These are phyloP conservation scores for Scaptomyza hsui DNA, from an alignment of 1,140 invertebrate genomes.

Conservation along the genomic window DNA sequence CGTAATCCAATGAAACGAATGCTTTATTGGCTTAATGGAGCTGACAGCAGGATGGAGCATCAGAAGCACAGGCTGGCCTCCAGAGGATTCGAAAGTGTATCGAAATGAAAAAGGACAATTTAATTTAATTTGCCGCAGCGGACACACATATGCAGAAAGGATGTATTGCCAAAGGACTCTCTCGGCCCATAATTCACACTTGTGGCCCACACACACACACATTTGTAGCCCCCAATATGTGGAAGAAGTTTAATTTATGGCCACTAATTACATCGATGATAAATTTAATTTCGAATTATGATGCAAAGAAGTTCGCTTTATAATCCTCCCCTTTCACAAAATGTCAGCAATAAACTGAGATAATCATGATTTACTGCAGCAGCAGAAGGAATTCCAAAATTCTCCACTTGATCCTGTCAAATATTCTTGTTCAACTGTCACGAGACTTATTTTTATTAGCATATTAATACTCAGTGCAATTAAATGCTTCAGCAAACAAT, in stretches of 20 bases:
- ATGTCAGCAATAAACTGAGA: slow-evolving; percentile 75
- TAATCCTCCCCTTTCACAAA: slow-evolving; percentile 29
- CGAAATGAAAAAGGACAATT: slow-evolving; percentile 82
- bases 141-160: slow-evolving; percentile 51
- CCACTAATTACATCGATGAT: slow-evolving; percentile 76
- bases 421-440: slow-evolving; percentile 65
- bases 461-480: slow-evolving; percentile 73
- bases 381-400: slow-evolving; percentile 45
- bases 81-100: slow-evolving; percentile 73
- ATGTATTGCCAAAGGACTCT: slow-evolving; percentile 37
- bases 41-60: slow-evolving; percentile 32
- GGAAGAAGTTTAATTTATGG: slow-evolving; percentile 66
- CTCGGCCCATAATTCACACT: slow-evolving; percentile 73
- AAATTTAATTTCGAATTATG: slow-evolving; percentile 81
- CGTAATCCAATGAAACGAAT: slow-evolving; percentile 82
- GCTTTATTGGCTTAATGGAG: slow-evolving; percentile 80
- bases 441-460: slow-evolving; percentile 73
- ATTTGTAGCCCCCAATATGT: neutral
- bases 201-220: slow-evolving; percentile 47
- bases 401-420: slow-evolving; percentile 21
- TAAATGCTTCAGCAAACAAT: slow-evolving; percentile 58
- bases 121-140: slow-evolving; percentile 74
- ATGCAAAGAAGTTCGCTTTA: slow-evolving; percentile 17
- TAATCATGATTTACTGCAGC: slow-evolving; percentile 79
- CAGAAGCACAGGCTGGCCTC: slow-evolving; percentile 31